Base-by-base conservation (phyloP, 1,140 invertebrate genomes). In the Drosophila santomea region DNA sequence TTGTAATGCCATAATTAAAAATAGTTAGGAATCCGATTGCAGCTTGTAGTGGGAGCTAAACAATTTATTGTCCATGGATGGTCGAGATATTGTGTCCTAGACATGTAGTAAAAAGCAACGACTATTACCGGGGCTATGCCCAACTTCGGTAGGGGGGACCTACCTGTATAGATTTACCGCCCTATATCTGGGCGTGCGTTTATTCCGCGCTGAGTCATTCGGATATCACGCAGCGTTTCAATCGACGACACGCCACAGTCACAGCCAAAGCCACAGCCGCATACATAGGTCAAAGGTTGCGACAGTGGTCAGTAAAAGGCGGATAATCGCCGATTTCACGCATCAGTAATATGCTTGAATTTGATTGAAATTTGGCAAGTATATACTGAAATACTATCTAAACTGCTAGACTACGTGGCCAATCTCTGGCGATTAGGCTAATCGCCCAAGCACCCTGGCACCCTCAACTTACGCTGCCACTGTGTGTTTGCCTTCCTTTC, bases 281-380 rank as follows among this genome's bases (percentile, higher is more conserved):
- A 8, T 32, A 76, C 32, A 8, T 32, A 76, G 66, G 73, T 75
- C 73, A 76, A 66, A 76, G 72, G 73, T 76, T 61, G 38, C 59
- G 38, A 10, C 15, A 44, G 8, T 14, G 7, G n/a, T 2, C 4
- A 6, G 5, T 23, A 17, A 28, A 44, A 6, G 52, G 52, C 56
- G 59, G 28, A 57, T 55, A 55, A 10, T 43, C 35, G 11, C 15
- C 7, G 41, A 43, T 43, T 17, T 2, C 20, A 20, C 20, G 20
- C 8, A 17, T 43, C 2, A n/a, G 6, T 25, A 25, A 25, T 25
- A 25, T 32, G 32, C 10, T 32, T 32, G 32, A 32, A 32, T 32
- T 10, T 17, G 17, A 17, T 17, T 17, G 17, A 17, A 17, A 10
- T 32, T 32, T 32, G 32, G 32, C 32, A 32, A 8, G 2, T 32